These are phyloP conservation scores for Trichopria drosophilae DNA, from an alignment of 2,888 invertebrate genomes.

Conservation along the genomic window DNA sequence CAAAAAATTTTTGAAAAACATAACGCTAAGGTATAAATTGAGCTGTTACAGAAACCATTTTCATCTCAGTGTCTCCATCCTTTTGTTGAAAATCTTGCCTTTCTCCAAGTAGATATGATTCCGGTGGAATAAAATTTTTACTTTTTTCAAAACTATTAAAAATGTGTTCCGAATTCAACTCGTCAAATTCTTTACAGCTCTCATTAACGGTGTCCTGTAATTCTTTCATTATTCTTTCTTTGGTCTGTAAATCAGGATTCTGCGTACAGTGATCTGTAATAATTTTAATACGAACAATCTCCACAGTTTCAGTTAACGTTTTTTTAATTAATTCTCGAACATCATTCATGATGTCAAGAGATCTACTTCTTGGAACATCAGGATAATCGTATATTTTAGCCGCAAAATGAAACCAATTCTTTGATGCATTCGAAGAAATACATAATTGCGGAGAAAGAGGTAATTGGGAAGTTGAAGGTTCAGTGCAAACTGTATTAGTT, in stretches of 20 bases:
- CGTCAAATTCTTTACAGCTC: conserved; percentile 8
- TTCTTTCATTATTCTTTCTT: too few species aligned
- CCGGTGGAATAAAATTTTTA: conserved; percentile 25
- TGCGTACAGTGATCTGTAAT: too few species aligned
- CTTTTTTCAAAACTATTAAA: conserved; percentile 19
- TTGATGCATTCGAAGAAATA: too few species aligned
- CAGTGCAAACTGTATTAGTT: too few species aligned
- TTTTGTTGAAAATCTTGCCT: conserved; percentile 30
- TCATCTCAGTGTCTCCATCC: too few species aligned
- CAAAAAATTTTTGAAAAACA: conserved; percentile 34
- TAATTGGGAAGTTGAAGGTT: too few species aligned
- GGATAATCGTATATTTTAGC: not conserved
- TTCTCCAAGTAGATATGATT: conserved; percentile 19
- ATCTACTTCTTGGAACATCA: conserved; percentile 5
- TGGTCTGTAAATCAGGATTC: too few species aligned
- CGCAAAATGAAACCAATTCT: too few species aligned
- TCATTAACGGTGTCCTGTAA: too few species aligned
- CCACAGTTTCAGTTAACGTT: not conserved
- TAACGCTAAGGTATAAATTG: conserved; percentile 33
- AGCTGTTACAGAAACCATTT: conserved; percentile 27
- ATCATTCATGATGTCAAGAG: conserved; percentile 3
- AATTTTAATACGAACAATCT: too few species aligned
- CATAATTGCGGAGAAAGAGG: too few species aligned
- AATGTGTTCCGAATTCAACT: conserved; percentile 11
- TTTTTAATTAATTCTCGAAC: not conserved